These are phyloP conservation scores for Drosophila birchii DNA, from an alignment of 2,888 invertebrate genomes.

Conservation along the genomic window DNA sequence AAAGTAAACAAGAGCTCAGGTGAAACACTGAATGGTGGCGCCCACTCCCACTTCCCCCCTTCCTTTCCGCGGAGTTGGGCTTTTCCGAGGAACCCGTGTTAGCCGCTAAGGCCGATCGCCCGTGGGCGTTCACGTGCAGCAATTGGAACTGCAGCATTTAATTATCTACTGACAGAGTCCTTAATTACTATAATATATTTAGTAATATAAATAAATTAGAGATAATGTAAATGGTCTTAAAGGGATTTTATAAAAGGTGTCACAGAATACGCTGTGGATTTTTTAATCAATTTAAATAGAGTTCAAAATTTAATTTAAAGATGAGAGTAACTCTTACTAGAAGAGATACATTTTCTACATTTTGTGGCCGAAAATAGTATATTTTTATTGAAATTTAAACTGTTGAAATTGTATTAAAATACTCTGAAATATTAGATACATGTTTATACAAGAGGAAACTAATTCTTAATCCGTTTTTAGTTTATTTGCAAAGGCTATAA, in stretches of 20 bases:
- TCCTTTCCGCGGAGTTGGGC: conserved; percentile 1
- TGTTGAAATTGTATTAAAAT: too few species aligned
- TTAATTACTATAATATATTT: neutral
- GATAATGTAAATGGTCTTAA: fast-evolving
- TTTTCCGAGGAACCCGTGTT: conserved; percentile 10
- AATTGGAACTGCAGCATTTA: conserved; percentile 3
- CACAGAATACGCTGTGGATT: neutral
- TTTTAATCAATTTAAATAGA: neutral
- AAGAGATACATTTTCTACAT: too few species aligned
- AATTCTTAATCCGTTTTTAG: too few species aligned
- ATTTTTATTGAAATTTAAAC: too few species aligned
- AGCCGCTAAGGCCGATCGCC: conserved; percentile 18
- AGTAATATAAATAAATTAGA: neutral
- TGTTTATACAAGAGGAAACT: too few species aligned
- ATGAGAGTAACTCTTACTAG: too few species aligned
- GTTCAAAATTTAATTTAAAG: neutral
- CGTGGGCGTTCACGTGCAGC: conserved; percentile 38
- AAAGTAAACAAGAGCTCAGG: conserved; percentile 41
- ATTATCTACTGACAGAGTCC: conserved; percentile 3
- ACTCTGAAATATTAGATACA: too few species aligned
- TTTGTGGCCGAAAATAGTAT: too few species aligned
- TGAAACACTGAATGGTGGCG: neutral
- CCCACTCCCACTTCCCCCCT: neutral
- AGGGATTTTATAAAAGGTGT: neutral
- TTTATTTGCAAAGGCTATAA: too few species aligned